Base-by-base conservation (phyloP, 2,113 vertebrate genomes). In the Nothoprocta perdicaria region DNA sequence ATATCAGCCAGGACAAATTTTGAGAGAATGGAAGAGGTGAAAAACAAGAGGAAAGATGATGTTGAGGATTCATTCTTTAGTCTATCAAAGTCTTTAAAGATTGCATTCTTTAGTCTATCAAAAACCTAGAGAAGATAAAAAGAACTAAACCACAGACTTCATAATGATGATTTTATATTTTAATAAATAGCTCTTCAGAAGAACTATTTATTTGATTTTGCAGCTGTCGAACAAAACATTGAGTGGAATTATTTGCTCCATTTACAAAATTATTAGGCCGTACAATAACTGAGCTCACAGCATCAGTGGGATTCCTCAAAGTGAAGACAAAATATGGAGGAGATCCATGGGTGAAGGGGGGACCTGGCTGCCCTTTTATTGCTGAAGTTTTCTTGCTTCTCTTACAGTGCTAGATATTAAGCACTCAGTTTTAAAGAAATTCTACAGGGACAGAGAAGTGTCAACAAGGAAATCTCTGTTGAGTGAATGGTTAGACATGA, bases 371-470 rank as follows among this genome's bases (percentile, higher is more conserved):
- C 5, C 1, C 17, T 52, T 81, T 31, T 61, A 3, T 62, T 45
- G 60, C 60, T 57, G 11, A 26, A 66, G 67, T 6, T 67, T 67
- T 72, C 12, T 43, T 77, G 10, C 0, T 2, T 24, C 21, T 80
- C 1, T 0, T 5, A 10, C 31, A 4, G 1, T 8, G 53, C 14
- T 12, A 61, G 60, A 4, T 50, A 41, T 24, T 48, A 26, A 55
- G 19, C 5, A 63, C 74, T 62, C 52, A 38, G 3, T 29, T 12
- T 16, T 4, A 4, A 86, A 84, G 17, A 31, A 21, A 45, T 80
- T 50, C n/a, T 57, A 6, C 21, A 68, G 80, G 43, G 40, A 57
- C 0, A 74, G 12, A 41, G 17, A 60, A 53, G 2, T 31, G 6
- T 1, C 35, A 91, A 27, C 2, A 41, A 65, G 8, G 8, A 89